phyloP scores from a whole-genome alignment of 2,797 vertebrate genomes.

The Microctenopoma lineatum region DNA sequence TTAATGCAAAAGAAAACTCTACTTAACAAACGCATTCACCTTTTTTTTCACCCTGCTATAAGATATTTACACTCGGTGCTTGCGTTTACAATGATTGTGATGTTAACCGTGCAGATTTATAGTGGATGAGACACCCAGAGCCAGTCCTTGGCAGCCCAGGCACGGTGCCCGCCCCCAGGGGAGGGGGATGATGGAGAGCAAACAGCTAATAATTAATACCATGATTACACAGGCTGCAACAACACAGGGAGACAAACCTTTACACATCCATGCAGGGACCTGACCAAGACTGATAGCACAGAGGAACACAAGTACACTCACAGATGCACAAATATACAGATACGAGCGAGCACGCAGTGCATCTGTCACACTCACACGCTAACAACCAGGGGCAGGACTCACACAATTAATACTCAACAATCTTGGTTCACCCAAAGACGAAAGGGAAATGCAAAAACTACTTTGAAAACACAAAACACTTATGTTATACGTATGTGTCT shows the following conservation, averaged over 20 bases:
- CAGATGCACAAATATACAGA: slow-evolving; percentile 59
- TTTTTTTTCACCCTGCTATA: slow-evolving; percentile 2
- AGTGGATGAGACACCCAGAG: slow-evolving; percentile 73
- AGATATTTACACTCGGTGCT: slow-evolving; percentile 11
- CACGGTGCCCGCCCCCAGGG: slow-evolving; percentile 76
- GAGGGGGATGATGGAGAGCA: slow-evolving; percentile 84
- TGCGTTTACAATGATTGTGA: slow-evolving; percentile 55
- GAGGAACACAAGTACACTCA: slow-evolving; percentile 63
- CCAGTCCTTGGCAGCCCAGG: slow-evolving; percentile 75
- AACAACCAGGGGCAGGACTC: slow-evolving; percentile 26
- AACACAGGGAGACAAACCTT: slow-evolving; percentile 82
- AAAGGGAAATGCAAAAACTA: slow-evolving; percentile 66
- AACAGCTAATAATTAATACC: slow-evolving; percentile 88
- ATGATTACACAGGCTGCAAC: slow-evolving; percentile 83
- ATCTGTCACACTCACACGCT: slow-evolving; percentile 13
- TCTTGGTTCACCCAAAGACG: slow-evolving; percentile 60
- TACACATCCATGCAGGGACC: slow-evolving; percentile 72
- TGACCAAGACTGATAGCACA: slow-evolving; percentile 83
- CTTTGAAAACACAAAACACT: slow-evolving; percentile 54
- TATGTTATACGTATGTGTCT: slow-evolving; percentile 54
- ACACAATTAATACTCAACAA: slow-evolving; percentile 35
- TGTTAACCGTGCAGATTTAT: slow-evolving; percentile 78
- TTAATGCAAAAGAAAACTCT: background rate
- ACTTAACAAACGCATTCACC: background rate
- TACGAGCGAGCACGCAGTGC: slow-evolving; percentile 9